Percentiles rank a stretch among this genome's conserved stretches.
Evolutionary conservation across 2,888 invertebrate genomes (phyloP).

Genomic region (Chamaedrilus cognettii): DNA sequence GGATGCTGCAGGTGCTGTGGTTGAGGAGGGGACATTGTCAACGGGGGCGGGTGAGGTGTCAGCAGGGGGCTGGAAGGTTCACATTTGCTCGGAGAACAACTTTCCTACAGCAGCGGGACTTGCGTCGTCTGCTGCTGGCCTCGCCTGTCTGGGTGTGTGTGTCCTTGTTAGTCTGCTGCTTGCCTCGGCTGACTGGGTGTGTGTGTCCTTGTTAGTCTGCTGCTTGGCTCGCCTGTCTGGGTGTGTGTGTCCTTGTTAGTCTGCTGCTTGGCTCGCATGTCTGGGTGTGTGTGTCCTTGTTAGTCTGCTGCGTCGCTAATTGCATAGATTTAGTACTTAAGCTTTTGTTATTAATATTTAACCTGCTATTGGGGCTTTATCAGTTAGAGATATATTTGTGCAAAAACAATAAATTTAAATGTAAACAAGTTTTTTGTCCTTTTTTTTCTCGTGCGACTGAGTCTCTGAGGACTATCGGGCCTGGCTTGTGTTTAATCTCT

Average conservation of each 20-base stretch:
- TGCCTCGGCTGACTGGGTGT: conserved; percentile 90
- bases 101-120: conserved; percentile 98
- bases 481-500: too few species aligned
- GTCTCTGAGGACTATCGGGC: too few species aligned
- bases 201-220: conserved; percentile 70
- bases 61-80: conserved; percentile 44
- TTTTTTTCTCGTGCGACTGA: too few species aligned
- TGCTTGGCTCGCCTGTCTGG: conserved; percentile 94
- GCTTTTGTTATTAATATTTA: too few species aligned
- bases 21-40: too few species aligned
- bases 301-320: too few species aligned
- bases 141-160: conserved; percentile 78
- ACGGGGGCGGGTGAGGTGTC: conserved; percentile 25
- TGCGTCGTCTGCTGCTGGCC: conserved; percentile 98
- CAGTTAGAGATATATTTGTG: too few species aligned
- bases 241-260: conserved; percentile 63
- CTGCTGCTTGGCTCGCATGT: conserved; percentile 97
- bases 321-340: too few species aligned
- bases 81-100: conserved; percentile 74
- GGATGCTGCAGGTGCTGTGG: conserved; percentile 40
- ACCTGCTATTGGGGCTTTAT: too few species aligned
- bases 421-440: too few species aligned
- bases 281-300: conserved; percentile 64
- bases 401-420: too few species aligned
- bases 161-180: conserved; percentile 79